Conservation (phyloP, 2,888 invertebrate species). For the Drosophila melanocephala region DNA sequence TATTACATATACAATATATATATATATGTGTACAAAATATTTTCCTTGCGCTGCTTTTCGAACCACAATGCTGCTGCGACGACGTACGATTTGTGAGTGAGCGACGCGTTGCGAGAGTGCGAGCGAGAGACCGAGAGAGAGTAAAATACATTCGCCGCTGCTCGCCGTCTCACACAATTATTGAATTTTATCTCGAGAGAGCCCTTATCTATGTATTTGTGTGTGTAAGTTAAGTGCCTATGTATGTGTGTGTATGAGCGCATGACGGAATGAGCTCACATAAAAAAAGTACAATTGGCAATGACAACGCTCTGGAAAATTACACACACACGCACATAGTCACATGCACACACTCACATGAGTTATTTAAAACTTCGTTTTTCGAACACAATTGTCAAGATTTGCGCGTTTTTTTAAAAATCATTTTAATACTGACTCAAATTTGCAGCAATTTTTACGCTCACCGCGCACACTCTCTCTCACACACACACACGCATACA, state of each 20-base stretch:
- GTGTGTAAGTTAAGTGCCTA: constrained; percentile 54
- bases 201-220: constrained; percentile 38
- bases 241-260: constrained; percentile 57
- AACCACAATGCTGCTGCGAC: constrained; percentile 79
- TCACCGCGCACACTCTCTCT: constrained; percentile 42
- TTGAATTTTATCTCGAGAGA: constrained; percentile 65
- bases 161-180: constrained; percentile 44
- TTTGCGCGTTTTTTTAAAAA: constrained; percentile 40
- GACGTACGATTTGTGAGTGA: constrained; percentile 74
- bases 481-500: background rate
- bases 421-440: constrained; percentile 23
- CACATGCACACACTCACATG: constrained; percentile 52
- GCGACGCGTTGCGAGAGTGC: constrained; percentile 25
- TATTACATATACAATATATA: constrained; percentile 72
- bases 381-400: constrained; percentile 40
- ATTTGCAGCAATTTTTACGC: constrained; percentile 30
- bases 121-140: constrained; percentile 36
- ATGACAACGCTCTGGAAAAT: constrained; percentile 72
- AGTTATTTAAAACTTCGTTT: constrained; percentile 56
- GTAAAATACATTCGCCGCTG: constrained; percentile 36
- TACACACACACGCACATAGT: constrained; percentile 48
- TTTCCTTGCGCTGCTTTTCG: constrained; percentile 71
- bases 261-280: constrained; percentile 69
- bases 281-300: constrained; percentile 71
- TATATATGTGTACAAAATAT: constrained; percentile 55